Evolutionary conservation across 2,888 invertebrate genomes (phyloP).

Genomic region (Agrochola lychnidis): DNA sequence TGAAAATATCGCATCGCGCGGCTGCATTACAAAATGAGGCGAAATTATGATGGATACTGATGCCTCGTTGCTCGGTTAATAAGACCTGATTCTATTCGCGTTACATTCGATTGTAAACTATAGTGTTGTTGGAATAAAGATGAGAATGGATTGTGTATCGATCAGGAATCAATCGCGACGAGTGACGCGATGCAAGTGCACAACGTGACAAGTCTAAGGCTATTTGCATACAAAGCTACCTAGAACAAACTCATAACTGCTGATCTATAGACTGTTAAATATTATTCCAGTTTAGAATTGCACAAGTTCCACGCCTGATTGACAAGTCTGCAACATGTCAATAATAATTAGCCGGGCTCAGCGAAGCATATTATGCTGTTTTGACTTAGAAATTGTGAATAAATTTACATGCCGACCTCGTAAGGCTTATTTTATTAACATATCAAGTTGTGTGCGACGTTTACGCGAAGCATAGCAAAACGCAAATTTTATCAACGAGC

Average conservation of each 20-base stretch:
- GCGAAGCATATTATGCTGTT: conserved; percentile 55
- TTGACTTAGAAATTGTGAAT: conserved; percentile 61
- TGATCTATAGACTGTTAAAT: conserved; percentile 43
- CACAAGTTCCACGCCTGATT: conserved; percentile 54
- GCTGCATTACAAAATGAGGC: conserved; percentile 88
- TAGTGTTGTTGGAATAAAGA: conserved; percentile 63
- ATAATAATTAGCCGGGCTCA: conserved; percentile 57
- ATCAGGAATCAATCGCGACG: conserved; percentile 75
- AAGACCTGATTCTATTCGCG: conserved; percentile 80
- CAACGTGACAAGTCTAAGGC: conserved; percentile 63
- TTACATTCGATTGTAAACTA: conserved; percentile 65
- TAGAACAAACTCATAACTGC: conserved; percentile 47
- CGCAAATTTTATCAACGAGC: conserved; percentile 43
- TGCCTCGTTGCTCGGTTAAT: conserved; percentile 87
- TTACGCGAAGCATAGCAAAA: conserved; percentile 50
- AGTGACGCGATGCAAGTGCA: conserved; percentile 74
- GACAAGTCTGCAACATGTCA: conserved; percentile 59
- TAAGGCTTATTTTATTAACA: conserved; percentile 58
- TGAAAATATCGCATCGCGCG: conserved; percentile 83
- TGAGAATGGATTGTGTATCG: conserved; percentile 56
- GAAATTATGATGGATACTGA: conserved; percentile 90
- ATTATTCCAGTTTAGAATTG: conserved; percentile 58
- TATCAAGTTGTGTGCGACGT: conserved; percentile 57
- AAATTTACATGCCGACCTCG: conserved; percentile 60
- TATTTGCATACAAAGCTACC: conserved; percentile 60